These are phyloP conservation scores for Gerosis bhagava DNA, from an alignment of 2,888 invertebrate genomes.

Conservation along the genomic window DNA sequence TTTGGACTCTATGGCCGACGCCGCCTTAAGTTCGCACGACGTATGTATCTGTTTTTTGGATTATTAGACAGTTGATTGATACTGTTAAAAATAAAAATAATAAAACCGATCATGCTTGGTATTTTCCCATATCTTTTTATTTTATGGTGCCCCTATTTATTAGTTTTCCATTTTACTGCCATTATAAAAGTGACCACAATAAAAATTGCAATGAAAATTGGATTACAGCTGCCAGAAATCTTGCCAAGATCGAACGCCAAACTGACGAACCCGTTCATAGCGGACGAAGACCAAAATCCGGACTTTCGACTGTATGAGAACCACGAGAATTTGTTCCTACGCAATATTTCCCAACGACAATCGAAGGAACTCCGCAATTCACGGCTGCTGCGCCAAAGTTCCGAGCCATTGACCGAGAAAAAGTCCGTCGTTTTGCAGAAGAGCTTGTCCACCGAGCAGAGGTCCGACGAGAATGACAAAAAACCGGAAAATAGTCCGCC, in stretches of 20 bases:
- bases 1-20: conserved; percentile 55
- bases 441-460: conserved; percentile 66
- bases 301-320: conserved; percentile 66
- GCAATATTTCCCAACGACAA: conserved; percentile 67
- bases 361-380: conserved; percentile 64
- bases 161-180: no score
- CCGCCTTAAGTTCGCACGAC: conserved; percentile 44
- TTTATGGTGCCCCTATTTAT: no score
- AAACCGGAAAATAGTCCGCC: conserved; percentile 36
- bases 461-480: conserved; percentile 27
- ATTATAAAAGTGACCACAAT: no score
- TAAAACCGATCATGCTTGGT: no score
- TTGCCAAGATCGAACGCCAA: conserved; percentile 55
- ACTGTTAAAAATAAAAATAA: no score
- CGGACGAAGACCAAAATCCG: conserved; percentile 45
- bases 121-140: no score
- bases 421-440: conserved; percentile 56
- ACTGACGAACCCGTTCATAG: conserved; percentile 61
- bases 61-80: no score
- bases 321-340: conserved; percentile 68
- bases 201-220: no score
- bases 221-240: conserved; percentile 65
- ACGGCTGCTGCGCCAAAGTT: conserved; percentile 61
- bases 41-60: no score
- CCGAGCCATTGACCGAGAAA: conserved; percentile 65